Evolutionary conservation across 1,140 invertebrate genomes (phyloP), one percentile per base, ranked within the genome.

Genomic region (Solenopsis invicta): DNA sequence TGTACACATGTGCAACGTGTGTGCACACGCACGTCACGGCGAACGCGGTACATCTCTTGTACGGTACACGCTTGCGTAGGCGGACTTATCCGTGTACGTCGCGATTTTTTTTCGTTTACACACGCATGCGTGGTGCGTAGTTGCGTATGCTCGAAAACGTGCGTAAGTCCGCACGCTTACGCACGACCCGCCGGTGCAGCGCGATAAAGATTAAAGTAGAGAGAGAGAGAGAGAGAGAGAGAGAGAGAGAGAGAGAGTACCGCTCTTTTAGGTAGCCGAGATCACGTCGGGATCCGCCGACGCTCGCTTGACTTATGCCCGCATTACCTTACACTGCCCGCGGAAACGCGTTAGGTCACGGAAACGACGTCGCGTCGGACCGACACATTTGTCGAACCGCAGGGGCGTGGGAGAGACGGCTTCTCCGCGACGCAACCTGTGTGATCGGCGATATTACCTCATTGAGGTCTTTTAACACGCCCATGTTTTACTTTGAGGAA

Each of bases 11-110:
- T 41, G 56, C 48, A 54, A 62, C 64, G 29, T 41, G 52, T 50
- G 37, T 52, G 64, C 56, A 41, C 71, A 54, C 75, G 86, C 61
- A 59, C 74, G 69, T 81, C 48, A 52, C 59, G 41, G 18, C 48
- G 61, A 62, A 9, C 75, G 62, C 84, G 62, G 34, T 56, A 64
- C 75, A 54, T 45, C 64, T 86, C 85, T 86, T 69, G 64, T 78
- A 67, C 85, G 77, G 85, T 86, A 78, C 74, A 87, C 67, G 77
- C 67, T 78, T 80, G 89, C 80, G 89, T 90, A 69, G 89, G 89
- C 88, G 88, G 75, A 78, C 86, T 50, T 89, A 87, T 89, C 62
- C 54, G 67, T 86, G 77, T 61, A 81, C 77, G 85, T 74, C 48
- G 88, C 59, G 45, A 87, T 89, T 75, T 90, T 75, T 78, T 61